phyloP scores from a whole-genome alignment of 2,888 invertebrate genomes.

The Netelia melanura region DNA sequence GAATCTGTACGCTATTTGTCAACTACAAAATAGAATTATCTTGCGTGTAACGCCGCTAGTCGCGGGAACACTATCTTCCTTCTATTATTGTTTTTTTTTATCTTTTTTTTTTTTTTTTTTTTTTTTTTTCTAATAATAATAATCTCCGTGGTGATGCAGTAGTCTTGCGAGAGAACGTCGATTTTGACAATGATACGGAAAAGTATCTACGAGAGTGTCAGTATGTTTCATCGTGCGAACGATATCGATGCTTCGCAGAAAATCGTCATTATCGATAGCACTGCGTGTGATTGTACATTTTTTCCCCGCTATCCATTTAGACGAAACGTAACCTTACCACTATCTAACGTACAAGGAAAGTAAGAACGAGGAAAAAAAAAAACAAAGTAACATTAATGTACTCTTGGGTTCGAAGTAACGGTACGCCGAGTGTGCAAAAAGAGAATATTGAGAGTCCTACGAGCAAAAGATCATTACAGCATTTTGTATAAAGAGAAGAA shows the following conservation, averaged over 20 bases:
- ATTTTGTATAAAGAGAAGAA: conserved; percentile 66
- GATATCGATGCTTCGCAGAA: neutral
- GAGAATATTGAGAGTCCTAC: conserved; percentile 26
- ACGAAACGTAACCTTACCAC: conserved; percentile 34
- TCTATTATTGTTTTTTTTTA: conserved; percentile 37
- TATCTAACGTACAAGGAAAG: conserved; percentile 40
- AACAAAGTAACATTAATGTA: conserved; percentile 3
- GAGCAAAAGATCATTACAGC: conserved; percentile 17
- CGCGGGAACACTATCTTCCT: conserved; percentile 55
- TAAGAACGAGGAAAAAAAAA: conserved; percentile 25
- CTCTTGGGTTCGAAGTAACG: conserved; percentile 11
- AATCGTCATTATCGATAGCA: conserved; percentile 41
- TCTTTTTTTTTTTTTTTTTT: conserved; percentile 24
- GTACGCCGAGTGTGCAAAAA: conserved; percentile 27
- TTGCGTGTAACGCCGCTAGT: conserved; percentile 59
- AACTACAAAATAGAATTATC: conserved; percentile 54
- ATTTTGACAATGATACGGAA: conserved; percentile 28
- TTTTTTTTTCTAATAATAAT: conserved; percentile 52
- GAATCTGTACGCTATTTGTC: conserved; percentile 52
- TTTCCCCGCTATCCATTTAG: conserved; percentile 28
- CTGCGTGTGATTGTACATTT: conserved; percentile 57
- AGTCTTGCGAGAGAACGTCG: conserved; percentile 35
- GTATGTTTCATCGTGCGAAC: conserved; percentile 22
- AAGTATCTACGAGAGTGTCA: neutral
- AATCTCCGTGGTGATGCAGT: conserved; percentile 20